phyloP scores from a whole-genome alignment of 64 coral and sea anemone species.

The Montipora efflorescens region DNA sequence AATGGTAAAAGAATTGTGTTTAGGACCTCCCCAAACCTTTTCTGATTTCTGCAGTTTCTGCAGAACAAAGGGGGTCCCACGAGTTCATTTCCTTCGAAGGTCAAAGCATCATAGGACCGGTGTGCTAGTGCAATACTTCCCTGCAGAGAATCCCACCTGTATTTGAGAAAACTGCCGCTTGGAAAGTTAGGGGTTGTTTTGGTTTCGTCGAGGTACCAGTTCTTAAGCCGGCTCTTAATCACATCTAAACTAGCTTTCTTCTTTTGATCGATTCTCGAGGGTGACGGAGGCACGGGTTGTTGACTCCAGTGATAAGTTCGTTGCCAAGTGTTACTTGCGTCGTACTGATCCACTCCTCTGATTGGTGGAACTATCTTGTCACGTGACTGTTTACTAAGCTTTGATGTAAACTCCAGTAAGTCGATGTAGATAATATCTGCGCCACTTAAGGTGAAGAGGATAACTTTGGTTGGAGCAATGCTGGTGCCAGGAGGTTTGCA shows the following conservation, averaged over 20 bases:
- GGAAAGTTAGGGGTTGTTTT: neutral
- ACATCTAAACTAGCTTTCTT: neutral
- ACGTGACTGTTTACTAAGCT: neutral
- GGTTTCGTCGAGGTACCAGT: slow-evolving; percentile 43
- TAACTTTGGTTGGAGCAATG: neutral
- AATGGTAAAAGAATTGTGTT: slow-evolving; percentile 28
- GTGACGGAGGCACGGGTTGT: neutral
- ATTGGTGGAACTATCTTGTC: slow-evolving; percentile 34
- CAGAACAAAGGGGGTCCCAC: slow-evolving; percentile 10
- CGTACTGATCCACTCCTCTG: neutral
- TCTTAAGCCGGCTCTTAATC: slow-evolving; percentile 28
- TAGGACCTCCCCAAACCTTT: slow-evolving; percentile 11
- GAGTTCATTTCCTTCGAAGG: neutral
- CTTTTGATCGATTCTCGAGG: neutral
- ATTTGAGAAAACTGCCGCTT: neutral
- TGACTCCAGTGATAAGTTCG: slow-evolving; percentile 19
- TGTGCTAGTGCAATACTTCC: neutral
- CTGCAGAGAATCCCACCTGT: neutral
- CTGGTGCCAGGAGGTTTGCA: neutral
- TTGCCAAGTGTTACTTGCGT: slow-evolving; percentile 28
- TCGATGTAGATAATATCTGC: slow-evolving; percentile 34
- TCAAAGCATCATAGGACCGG: neutral
- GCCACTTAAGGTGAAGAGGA: neutral
- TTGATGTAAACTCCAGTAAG: neutral
- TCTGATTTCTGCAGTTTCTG: neutral